Evolutionary conservation across 1,140 invertebrate genomes (phyloP).

Genomic region (Cydia amplana): DNA sequence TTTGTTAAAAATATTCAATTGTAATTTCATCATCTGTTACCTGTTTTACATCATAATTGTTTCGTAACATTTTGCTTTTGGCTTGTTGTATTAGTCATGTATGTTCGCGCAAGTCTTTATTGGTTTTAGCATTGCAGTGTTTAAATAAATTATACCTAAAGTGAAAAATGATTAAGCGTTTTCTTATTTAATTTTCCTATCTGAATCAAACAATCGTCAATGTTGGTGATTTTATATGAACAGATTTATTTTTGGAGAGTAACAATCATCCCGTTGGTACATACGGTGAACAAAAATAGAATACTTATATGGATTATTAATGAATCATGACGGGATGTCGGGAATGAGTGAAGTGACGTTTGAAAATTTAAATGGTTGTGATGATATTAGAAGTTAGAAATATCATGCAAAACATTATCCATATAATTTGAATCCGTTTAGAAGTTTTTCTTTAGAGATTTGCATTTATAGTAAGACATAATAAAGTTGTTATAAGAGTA

Average conservation of each 20-base stretch:
- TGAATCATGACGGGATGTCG: conserved; percentile 24
- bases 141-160: neutral
- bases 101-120: neutral
- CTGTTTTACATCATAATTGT: neutral
- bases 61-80: neutral
- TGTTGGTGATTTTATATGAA: neutral
- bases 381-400: neutral
- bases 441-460: too few relatives aligned
- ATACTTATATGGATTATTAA: conserved; percentile 14
- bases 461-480: too few relatives aligned
- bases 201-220: neutral
- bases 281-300: conserved; percentile 25
- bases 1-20: neutral
- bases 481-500: too few relatives aligned
- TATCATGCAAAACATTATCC: neutral
- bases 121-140: neutral
- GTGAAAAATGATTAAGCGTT: neutral
- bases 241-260: conserved; percentile 14
- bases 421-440: neutral
- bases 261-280: conserved; percentile 28
- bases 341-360: neutral
- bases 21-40: neutral
- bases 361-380: neutral
- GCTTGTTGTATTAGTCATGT: neutral
- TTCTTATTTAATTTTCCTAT: neutral